These are phyloP conservation scores for Amorpha juglandis DNA, from an alignment of 2,888 invertebrate genomes.

Conservation along the genomic window DNA sequence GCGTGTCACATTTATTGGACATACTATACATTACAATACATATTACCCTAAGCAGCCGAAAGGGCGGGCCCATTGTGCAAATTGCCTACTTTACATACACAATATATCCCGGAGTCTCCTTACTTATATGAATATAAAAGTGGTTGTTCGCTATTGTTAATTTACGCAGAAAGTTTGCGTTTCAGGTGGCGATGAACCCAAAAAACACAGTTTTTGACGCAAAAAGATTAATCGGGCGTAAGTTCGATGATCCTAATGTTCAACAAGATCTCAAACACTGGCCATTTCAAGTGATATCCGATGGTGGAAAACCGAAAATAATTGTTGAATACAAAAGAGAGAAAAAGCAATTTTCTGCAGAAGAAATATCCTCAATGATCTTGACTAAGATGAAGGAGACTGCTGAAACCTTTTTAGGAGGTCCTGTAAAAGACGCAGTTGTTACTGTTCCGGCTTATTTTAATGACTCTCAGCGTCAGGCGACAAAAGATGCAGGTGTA, in stretches of 20 bases:
- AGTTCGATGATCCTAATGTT: slow-evolving; percentile 90
- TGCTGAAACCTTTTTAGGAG: slow-evolving; percentile 90
- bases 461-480: slow-evolving; percentile 92
- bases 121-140: background rate
- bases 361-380: slow-evolving; percentile 94
- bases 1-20: slow-evolving; percentile 19
- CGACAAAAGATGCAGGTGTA: slow-evolving; percentile 94
- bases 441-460: slow-evolving; percentile 94
- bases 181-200: slow-evolving; percentile 91
- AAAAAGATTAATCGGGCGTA: slow-evolving; percentile 92
- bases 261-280: slow-evolving; percentile 93
- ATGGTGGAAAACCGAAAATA: slow-evolving; percentile 89
- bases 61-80: background rate
- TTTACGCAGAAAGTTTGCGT: slow-evolving; percentile 23
- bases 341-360: slow-evolving; percentile 89
- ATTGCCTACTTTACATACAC: slow-evolving; percentile 10
- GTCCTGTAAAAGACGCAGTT: slow-evolving; percentile 89
- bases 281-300: slow-evolving; percentile 90
- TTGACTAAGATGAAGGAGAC: slow-evolving; percentile 93
- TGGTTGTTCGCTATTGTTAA: background rate
- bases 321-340: slow-evolving; percentile 90
- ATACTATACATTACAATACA: slow-evolving; percentile 16
- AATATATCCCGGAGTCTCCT: background rate
- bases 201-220: slow-evolving; percentile 92
- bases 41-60: background rate